Evolutionary conservation across 2,888 invertebrate genomes (phyloP).

Genomic region (Euplexia lucipara): DNA sequence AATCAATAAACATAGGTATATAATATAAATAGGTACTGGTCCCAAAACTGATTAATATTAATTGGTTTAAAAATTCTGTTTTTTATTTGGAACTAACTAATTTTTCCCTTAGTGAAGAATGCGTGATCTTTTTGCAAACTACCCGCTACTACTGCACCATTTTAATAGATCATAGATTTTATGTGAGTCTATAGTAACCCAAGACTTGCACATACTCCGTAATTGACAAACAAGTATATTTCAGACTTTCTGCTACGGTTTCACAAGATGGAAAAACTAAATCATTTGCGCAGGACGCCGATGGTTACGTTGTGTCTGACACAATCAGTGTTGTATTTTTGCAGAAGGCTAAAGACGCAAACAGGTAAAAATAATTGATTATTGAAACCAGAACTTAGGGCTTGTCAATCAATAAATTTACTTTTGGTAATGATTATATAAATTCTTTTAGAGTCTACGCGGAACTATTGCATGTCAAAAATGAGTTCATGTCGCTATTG

Average conservation of each 20-base stretch:
- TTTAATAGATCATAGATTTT: too few species aligned
- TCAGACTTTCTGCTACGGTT: constrained; percentile 8
- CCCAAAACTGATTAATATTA: too few species aligned
- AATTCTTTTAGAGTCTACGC: constrained; percentile 91
- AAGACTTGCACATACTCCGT: too few species aligned
- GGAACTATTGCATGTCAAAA: constrained; percentile 93
- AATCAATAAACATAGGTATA: too few species aligned
- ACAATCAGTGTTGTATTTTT: constrained; percentile 15
- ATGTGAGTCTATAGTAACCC: too few species aligned
- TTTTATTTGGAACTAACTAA: too few species aligned
- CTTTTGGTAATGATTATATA: neutral
- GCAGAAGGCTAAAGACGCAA: constrained; percentile 12
- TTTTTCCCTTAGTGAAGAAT: too few species aligned
- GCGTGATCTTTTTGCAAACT: too few species aligned
- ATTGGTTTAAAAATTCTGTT: too few species aligned
- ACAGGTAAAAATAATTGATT: constrained; percentile 1
- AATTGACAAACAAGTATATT: neutral
- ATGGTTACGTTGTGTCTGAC: constrained; percentile 15
- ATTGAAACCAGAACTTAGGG: neutral
- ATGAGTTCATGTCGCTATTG: constrained; percentile 85
- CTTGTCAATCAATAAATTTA: neutral
- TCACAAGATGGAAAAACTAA: constrained; percentile 7
- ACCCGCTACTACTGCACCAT: too few species aligned
- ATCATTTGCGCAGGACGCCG: constrained; percentile 17
- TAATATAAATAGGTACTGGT: too few species aligned